Evolutionary conservation across 2,797 vertebrate genomes (phyloP).

Genomic region (Etheostoma perlongum): DNA sequence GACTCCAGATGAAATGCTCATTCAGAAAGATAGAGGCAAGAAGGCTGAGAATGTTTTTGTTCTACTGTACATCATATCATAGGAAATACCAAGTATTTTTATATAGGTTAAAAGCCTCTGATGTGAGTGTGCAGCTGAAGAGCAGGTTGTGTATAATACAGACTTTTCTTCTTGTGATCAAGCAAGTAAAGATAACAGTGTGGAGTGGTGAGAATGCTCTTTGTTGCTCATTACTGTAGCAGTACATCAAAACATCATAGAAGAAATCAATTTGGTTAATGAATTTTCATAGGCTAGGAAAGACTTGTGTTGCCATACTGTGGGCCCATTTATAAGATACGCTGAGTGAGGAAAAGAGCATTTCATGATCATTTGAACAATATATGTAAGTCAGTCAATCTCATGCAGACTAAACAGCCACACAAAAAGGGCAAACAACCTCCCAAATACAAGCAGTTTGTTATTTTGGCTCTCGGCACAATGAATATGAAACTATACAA

Average conservation of each 20-base stretch:
- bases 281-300: background rate
- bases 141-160: background rate
- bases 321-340: background rate
- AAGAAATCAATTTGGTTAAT: background rate
- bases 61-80: constrained; percentile 31
- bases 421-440: background rate
- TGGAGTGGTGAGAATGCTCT: background rate
- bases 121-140: constrained; percentile 5
- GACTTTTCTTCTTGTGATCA: background rate
- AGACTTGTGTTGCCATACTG: background rate
- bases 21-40: background rate
- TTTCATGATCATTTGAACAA: background rate
- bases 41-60: constrained; percentile 17
- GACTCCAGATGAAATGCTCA: background rate
- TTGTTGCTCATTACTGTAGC: background rate
- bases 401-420: background rate
- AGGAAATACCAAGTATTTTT: constrained; percentile 53
- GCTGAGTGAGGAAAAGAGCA: background rate
- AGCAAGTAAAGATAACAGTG: background rate
- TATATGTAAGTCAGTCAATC: background rate
- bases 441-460: background rate
- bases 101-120: constrained; percentile 25
- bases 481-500: background rate
- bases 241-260: background rate
- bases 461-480: background rate